Conservation (phyloP, 2,113 vertebrate genomes). For the Butorides virescens region DNA sequence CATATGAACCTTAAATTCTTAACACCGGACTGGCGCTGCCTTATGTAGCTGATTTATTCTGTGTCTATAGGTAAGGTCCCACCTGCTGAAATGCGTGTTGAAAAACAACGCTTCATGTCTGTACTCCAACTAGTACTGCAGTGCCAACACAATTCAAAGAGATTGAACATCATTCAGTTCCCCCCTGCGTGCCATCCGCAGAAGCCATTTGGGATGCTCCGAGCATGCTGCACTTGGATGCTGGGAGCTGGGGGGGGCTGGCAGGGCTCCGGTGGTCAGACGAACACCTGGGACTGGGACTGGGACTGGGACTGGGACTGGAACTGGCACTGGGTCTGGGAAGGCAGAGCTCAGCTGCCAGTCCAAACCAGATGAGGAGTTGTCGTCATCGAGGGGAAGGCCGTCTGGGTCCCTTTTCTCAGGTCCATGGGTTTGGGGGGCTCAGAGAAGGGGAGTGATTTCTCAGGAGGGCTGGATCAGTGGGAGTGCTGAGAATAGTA, state of each 20-base stretch:
- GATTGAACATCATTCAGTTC: rapidly evolving
- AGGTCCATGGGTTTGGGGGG: background rate
- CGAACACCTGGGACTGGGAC: background rate
- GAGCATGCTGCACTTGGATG: rapidly evolving
- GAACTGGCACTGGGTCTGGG: background rate
- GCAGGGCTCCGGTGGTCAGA: background rate
- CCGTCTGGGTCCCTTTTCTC: background rate
- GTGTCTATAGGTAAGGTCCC: background rate
- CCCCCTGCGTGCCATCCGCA: background rate
- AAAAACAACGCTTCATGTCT: background rate
- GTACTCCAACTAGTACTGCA: too few relatives aligned
- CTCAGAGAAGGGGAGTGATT: background rate
- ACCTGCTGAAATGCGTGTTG: background rate
- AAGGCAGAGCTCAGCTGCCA: background rate
- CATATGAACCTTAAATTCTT: background rate
- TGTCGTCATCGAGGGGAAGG: background rate
- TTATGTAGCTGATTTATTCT: background rate
- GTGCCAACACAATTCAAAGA: background rate
- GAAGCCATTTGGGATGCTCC: background rate
- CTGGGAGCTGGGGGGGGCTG: rapidly evolving
- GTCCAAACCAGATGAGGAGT: background rate
- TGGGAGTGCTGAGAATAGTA: background rate
- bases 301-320: background rate
- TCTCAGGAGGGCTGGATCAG: background rate
- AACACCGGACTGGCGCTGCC: background rate